A percentile compares a stretch with the other conserved stretches of the same genome.
These are phyloP conservation scores for Clarias gariepinus DNA, from an alignment of 2,113 vertebrate genomes.

Conservation along the genomic window DNA sequence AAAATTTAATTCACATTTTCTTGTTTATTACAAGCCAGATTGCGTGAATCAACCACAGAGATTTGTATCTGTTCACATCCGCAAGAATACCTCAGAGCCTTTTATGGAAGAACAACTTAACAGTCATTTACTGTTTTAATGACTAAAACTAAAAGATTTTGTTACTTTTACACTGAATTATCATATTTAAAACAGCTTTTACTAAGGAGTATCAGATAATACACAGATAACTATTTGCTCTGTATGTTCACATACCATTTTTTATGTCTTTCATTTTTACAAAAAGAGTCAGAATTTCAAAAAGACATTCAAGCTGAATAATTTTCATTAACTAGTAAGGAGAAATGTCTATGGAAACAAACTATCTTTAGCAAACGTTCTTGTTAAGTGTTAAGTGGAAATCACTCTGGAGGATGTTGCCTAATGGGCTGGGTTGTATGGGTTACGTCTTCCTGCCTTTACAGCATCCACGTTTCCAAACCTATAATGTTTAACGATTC, in stretches of 20 bases:
- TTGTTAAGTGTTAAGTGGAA: background rate
- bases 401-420: background rate
- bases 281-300: background rate
- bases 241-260: background rate
- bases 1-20: background rate
- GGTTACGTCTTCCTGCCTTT: constrained; percentile 12
- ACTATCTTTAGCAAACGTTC: background rate
- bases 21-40: background rate
- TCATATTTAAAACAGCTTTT: background rate
- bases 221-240: background rate
- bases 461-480: background rate
- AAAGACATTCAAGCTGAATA: background rate
- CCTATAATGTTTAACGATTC: background rate
- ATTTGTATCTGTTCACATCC: background rate
- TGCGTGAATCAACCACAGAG: background rate
- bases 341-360: constrained; percentile 5
- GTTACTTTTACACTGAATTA: background rate
- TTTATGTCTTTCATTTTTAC: background rate
- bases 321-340: background rate
- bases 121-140: background rate
- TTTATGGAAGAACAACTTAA: background rate
- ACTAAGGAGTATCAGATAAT: background rate
- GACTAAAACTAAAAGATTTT: too few species aligned
- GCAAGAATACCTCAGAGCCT: background rate
- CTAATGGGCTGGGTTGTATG: constrained; percentile 17